Percentiles rank a stretch among this genome's conserved stretches.
These are phyloP conservation scores for Pseudoips prasinana DNA, from an alignment of 2,888 invertebrate species.

Conservation along the genomic window DNA sequence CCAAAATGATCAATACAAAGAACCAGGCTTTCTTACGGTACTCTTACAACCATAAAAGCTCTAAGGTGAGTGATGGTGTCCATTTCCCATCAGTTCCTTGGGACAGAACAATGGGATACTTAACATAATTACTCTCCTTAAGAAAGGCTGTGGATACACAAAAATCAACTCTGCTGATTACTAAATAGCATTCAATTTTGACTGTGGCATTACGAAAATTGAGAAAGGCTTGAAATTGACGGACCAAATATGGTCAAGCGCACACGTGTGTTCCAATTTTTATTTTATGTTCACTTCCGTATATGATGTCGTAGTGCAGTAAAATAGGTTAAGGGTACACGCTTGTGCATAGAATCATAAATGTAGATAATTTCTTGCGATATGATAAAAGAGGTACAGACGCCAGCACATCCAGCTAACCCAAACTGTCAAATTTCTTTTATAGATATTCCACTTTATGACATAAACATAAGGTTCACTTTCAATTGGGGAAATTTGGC, in stretches of 20 bases:
- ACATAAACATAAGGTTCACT: no score
- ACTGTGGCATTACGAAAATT: no score
- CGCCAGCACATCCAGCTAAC: no score
- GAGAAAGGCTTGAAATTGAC: conserved; percentile 18
- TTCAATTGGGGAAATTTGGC: no score
- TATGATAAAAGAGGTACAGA: no score
- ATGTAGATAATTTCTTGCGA: no score
- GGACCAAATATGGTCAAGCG: conserved; percentile 25
- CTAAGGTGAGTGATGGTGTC: conserved; percentile 30
- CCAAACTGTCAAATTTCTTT: no score
- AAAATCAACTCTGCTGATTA: conserved; percentile 1
- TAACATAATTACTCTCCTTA: conserved; percentile 33
- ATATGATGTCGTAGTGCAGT: no score
- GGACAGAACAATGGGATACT: conserved; percentile 30
- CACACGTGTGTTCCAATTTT: conserved; percentile 35
- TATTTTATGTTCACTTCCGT: conserved; percentile 4
- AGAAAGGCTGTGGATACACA: conserved; percentile 3
- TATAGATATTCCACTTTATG: no score
- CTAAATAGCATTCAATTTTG: conserved; percentile 1
- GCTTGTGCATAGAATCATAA: no score
- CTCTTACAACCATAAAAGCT: conserved; percentile 33
- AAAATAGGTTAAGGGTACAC: no score
- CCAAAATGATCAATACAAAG: conserved; percentile 7
- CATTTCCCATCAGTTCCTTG: conserved; percentile 30
- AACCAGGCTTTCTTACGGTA: conserved; percentile 28